Evolutionary conservation across 2,113 vertebrate species (phyloP).

Genomic region (human): DNA sequence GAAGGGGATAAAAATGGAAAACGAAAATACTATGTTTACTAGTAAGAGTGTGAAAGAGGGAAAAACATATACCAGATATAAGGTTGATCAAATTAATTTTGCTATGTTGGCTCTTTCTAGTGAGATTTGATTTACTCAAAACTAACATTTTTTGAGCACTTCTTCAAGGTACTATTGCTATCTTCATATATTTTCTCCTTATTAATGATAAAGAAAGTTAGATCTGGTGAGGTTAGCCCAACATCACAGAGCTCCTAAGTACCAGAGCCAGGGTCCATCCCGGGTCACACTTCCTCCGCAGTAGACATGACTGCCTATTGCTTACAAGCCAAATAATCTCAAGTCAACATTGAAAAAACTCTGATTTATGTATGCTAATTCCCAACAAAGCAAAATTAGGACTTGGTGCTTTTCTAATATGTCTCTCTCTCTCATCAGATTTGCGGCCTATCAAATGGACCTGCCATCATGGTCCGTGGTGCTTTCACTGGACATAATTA

Average conservation of each 20-base stretch:
- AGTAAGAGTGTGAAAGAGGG: neutral
- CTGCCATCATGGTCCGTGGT: rapidly evolving
- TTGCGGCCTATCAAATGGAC: neutral
- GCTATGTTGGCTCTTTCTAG: neutral
- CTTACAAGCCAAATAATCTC: neutral
- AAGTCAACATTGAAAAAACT: neutral
- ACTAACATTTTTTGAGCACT: neutral
- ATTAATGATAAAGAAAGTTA: neutral
- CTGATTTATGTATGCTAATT: neutral
- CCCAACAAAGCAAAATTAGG: neutral
- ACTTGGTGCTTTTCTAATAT: neutral
- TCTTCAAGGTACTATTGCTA: neutral
- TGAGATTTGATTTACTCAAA: neutral
- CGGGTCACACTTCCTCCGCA: neutral
- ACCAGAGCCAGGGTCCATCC: neutral
- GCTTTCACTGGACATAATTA: too few species aligned
- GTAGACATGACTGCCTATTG: neutral
- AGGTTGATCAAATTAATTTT: neutral
- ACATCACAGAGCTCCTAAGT: neutral
- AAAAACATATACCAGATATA: neutral
- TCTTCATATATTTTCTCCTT: neutral
- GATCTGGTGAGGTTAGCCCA: neutral
- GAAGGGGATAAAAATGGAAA: neutral
- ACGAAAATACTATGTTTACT: conserved; percentile 22
- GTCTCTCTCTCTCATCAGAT: neutral